These are phyloP conservation scores for Tragelaphus buxtoni DNA, from an alignment of 2,113 vertebrate species.

Conservation along the genomic window DNA sequence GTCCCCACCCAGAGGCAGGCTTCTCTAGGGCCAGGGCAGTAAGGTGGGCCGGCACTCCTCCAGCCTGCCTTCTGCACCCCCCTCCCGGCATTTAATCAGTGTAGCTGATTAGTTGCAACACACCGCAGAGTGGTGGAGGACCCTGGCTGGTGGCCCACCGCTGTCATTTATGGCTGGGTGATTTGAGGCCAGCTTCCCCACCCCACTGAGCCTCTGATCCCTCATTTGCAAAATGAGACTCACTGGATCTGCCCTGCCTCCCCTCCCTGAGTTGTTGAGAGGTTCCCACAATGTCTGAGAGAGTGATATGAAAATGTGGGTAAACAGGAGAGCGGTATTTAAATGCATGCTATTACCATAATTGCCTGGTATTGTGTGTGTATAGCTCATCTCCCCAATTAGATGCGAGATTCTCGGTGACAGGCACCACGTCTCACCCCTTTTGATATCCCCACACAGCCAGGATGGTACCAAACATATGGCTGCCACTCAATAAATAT, in stretches of 20 bases:
- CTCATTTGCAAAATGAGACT: conserved; percentile 46
- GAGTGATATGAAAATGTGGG: conserved; percentile 8
- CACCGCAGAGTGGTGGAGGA: neutral
- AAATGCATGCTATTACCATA: conserved; percentile 36
- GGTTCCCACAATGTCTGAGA: neutral
- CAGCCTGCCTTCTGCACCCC: neutral
- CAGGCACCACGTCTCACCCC: neutral
- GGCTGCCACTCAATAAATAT: conserved; percentile 16
- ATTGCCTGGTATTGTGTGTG: conserved; percentile 29
- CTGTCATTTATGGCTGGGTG: neutral
- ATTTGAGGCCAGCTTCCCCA: neutral
- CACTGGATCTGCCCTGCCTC: neutral
- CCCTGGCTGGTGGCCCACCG: rapidly evolving
- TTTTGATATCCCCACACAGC: neutral
- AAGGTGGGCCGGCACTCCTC: neutral
- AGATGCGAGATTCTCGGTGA: neutral
- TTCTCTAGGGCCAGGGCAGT: neutral
- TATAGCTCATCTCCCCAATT: conserved; percentile 11
- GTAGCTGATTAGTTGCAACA: neutral
- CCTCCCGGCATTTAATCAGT: neutral
- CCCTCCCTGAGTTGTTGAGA: neutral
- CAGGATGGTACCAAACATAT: neutral
- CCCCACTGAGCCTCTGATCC: neutral
- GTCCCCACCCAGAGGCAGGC: neutral
- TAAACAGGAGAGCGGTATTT: conserved; percentile 28